phyloP scores from a whole-genome alignment of 2,113 vertebrate species.

The Aegotheles bennettii region DNA sequence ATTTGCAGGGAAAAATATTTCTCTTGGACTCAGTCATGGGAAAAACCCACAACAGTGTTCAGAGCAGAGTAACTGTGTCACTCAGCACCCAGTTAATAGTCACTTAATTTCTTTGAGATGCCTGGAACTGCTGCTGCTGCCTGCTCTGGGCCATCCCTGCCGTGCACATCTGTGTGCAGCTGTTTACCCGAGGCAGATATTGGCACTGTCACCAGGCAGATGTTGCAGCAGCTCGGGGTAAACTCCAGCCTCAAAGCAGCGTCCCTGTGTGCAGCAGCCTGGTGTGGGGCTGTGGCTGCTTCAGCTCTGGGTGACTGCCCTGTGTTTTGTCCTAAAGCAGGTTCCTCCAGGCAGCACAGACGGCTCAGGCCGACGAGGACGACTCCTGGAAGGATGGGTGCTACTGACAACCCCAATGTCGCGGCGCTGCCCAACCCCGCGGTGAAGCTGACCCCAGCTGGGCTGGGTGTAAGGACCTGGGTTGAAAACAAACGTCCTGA shows the following conservation, averaged over 20 bases:
- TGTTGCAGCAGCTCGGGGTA: not conserved
- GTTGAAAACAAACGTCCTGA: not conserved
- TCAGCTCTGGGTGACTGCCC: not conserved
- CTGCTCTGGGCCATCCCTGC: not conserved
- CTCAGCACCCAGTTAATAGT: not conserved
- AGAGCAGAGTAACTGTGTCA: not conserved
- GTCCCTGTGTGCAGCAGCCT: fast-evolving
- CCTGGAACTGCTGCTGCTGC: not conserved
- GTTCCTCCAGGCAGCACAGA: slow-evolving; percentile 78
- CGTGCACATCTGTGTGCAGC: not conserved
- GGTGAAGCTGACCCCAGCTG: slow-evolving; percentile 61
- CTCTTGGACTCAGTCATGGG: not conserved
- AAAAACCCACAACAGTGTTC: not conserved
- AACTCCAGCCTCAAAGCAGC: not conserved
- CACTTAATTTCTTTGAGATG: not conserved
- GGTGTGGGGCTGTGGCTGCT: too few relatives aligned
- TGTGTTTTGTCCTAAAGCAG: slow-evolving; percentile 51
- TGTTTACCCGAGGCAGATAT: fast-evolving
- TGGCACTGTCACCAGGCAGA: fast-evolving
- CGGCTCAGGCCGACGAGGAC: slow-evolving; percentile 11
- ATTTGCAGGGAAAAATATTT: not conserved
- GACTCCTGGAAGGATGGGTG: slow-evolving; percentile 93
- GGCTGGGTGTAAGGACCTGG: slow-evolving; percentile 54
- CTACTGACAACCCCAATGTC: slow-evolving; percentile 70
- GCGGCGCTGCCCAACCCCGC: not conserved